Conservation (phyloP, 2,888 invertebrate species). For the Dastarcus helophoroides region DNA sequence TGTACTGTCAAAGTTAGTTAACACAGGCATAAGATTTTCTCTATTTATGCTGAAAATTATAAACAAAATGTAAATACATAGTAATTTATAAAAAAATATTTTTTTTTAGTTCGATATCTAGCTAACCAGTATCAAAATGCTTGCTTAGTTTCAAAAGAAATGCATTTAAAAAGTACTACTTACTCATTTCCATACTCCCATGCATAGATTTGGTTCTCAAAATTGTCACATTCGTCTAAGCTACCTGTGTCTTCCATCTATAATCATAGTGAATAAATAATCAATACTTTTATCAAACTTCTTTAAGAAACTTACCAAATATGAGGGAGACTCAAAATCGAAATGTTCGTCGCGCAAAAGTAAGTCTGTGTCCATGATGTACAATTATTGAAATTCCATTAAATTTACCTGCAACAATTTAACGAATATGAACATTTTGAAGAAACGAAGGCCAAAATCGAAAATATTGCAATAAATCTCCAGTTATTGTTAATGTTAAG, state of each 20-base stretch:
- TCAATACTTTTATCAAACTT: no score
- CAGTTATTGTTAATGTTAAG: neutral
- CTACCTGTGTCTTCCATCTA: neutral
- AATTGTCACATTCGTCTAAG: neutral
- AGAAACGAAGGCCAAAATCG: conserved; percentile 1
- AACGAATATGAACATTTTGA: no score
- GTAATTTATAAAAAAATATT: no score
- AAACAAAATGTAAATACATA: no score
- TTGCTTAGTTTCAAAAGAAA: no score
- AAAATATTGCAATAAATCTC: neutral
- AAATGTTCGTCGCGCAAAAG: conserved; percentile 40
- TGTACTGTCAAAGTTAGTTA: no score
- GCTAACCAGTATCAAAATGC: no score
- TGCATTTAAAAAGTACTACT: no score
- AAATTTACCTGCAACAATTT: conserved; percentile 3
- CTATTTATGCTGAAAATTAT: no score
- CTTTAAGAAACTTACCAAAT: no score
- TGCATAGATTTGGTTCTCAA: conserved; percentile 15
- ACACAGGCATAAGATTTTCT: no score
- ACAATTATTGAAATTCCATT: neutral
- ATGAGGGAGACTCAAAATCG: conserved; percentile 18
- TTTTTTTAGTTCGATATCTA: conserved; percentile 18
- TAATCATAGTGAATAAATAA: no score
- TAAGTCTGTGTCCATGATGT: conserved; percentile 40
- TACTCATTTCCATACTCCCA: conserved; percentile 33